Evolutionary conservation across 2,113 vertebrate species (phyloP).

Genomic region (Phalacrocorax brasilianus): DNA sequence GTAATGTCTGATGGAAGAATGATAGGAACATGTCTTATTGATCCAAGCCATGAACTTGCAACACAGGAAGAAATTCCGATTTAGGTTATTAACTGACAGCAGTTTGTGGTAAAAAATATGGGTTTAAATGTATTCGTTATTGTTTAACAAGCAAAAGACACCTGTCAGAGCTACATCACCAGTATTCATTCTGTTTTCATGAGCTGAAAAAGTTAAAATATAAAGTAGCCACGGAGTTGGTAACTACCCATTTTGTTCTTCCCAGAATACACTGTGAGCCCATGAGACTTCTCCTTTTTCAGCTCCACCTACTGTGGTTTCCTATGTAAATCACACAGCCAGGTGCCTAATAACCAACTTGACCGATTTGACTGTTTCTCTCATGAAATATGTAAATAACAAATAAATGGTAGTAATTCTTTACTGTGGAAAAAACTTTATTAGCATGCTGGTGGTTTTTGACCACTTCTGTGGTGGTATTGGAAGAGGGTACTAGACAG

Average conservation of each 20-base stretch:
- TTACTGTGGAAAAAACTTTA: background rate
- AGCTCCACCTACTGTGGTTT: background rate
- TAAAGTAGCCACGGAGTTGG: background rate
- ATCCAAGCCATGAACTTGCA: conserved; percentile 62
- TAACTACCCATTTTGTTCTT: background rate
- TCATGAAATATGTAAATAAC: background rate
- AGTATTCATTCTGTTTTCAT: background rate
- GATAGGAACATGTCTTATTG: conserved; percentile 52
- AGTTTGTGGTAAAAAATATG: background rate
- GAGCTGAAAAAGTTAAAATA: background rate
- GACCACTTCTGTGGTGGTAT: background rate
- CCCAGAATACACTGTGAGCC: background rate
- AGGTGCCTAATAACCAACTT: background rate
- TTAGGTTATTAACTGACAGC: conserved; percentile 49
- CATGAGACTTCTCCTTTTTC: background rate
- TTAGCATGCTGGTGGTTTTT: background rate
- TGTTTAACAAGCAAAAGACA: background rate
- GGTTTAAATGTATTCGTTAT: background rate
- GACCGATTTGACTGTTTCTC: background rate
- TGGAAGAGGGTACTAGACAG: background rate
- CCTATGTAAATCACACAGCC: background rate
- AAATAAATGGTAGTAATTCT: background rate
- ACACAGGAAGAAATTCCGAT: conserved; percentile 81
- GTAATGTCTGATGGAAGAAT: conserved; percentile 72
- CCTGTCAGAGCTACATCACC: background rate